phyloP scores from a whole-genome alignment of 2,888 invertebrate species.

The Acanthosepion lycidas region DNA sequence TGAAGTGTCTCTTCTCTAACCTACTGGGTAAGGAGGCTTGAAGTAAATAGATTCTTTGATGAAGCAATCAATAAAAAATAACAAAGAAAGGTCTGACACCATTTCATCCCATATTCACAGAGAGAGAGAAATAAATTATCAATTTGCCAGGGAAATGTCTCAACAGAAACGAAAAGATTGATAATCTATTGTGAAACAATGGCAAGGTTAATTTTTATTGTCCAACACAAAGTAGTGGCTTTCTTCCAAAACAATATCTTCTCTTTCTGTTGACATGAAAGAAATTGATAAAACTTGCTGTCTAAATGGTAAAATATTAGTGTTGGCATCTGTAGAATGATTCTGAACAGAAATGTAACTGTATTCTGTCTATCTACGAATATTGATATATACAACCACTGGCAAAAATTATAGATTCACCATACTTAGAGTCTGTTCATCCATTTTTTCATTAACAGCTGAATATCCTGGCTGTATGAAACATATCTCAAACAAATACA shows the following conservation, averaged over 20 bases:
- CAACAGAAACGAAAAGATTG: slow-evolving; percentile 4
- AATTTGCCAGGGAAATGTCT: slow-evolving; percentile 10
- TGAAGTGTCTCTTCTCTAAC: neutral
- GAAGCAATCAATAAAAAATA: neutral
- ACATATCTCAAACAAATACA: too few relatives aligned
- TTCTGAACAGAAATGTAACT: neutral
- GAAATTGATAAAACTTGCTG: neutral
- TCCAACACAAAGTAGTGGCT: slow-evolving; percentile 21
- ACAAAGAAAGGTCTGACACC: neutral
- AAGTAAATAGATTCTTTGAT: neutral
- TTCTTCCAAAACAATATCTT: neutral
- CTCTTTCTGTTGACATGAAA: neutral
- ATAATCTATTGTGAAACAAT: slow-evolving; percentile 33
- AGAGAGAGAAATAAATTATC: neutral
- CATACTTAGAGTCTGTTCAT: too few relatives aligned
- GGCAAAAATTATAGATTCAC: too few relatives aligned
- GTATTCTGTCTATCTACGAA: neutral
- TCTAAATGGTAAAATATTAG: slow-evolving; percentile 3
- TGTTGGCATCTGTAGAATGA: neutral
- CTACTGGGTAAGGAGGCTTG: neutral
- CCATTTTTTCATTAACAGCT: too few relatives aligned
- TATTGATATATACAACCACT: too few relatives aligned
- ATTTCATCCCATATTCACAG: neutral
- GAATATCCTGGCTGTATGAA: too few relatives aligned
- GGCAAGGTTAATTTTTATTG: slow-evolving; percentile 23